Evolutionary conservation across 2,113 vertebrate species (phyloP).

Genomic region (Tonatia bakeri): DNA sequence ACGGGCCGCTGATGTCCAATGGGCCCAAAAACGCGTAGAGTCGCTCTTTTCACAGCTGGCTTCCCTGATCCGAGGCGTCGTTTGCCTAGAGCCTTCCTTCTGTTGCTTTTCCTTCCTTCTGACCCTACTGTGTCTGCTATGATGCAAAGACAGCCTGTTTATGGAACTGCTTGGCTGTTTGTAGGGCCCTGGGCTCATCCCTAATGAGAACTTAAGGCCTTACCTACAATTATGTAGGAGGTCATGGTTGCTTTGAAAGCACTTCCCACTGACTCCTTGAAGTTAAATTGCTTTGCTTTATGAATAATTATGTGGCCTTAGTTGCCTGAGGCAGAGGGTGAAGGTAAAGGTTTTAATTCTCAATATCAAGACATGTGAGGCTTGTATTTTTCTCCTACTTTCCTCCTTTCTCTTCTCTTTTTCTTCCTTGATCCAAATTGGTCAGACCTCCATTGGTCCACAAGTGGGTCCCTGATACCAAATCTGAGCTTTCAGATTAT

Average conservation of each 20-base stretch:
- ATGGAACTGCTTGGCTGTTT: too few relatives aligned
- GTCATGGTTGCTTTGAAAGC: neutral
- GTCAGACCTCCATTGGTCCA: neutral
- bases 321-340: neutral
- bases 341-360: neutral
- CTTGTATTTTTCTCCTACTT: neutral
- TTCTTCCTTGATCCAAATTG: neutral
- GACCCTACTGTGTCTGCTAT: neutral
- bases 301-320: neutral
- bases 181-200: neutral
- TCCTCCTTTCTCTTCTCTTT: neutral
- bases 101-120: neutral
- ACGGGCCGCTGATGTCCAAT: neutral
- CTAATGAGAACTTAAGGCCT: neutral
- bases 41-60: neutral
- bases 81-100: neutral
- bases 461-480: neutral
- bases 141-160: neutral
- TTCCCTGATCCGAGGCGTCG: neutral
- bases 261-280: neutral
- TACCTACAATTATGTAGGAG: neutral
- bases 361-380: neutral
- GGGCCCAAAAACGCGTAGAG: neutral
- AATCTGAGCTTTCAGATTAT: slow-evolving; percentile 26
- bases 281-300: neutral